Percentiles rank a stretch among this genome's conserved stretches.
Evolutionary conservation across 1,140 invertebrate genomes (phyloP).

Genomic region (Pissodes strobi): DNA sequence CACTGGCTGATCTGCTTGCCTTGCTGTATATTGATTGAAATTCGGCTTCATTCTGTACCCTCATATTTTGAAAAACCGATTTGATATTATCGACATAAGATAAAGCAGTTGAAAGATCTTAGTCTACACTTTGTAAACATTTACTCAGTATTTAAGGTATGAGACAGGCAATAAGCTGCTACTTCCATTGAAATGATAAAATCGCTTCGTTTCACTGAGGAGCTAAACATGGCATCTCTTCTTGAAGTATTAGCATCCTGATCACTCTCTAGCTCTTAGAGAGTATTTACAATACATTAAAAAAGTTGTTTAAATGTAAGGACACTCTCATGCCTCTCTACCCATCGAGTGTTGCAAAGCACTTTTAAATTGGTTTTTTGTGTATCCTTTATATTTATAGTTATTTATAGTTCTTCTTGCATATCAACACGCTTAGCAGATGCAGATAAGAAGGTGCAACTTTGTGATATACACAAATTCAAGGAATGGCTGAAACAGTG

Average conservation of each 20-base stretch:
- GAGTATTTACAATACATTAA: neutral
- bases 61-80: neutral
- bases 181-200: no score
- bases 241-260: no score
- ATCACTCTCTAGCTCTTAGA: neutral
- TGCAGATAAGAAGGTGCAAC: neutral
- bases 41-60: neutral
- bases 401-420: neutral
- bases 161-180: neutral
- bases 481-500: slow-evolving; percentile 1
- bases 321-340: neutral
- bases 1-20: no score
- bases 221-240: no score
- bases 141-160: neutral
- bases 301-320: neutral
- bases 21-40: neutral
- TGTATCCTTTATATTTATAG: neutral
- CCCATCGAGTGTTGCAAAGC: neutral
- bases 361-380: neutral
- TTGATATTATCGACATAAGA: neutral
- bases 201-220: no score
- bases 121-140: neutral
- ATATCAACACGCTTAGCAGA: slow-evolving; percentile 1
- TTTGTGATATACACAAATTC: neutral
- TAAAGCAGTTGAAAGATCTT: neutral